These are phyloP conservation scores for Rhynchomys soricoides DNA, from an alignment of 2,113 vertebrate genomes.

Conservation along the genomic window DNA sequence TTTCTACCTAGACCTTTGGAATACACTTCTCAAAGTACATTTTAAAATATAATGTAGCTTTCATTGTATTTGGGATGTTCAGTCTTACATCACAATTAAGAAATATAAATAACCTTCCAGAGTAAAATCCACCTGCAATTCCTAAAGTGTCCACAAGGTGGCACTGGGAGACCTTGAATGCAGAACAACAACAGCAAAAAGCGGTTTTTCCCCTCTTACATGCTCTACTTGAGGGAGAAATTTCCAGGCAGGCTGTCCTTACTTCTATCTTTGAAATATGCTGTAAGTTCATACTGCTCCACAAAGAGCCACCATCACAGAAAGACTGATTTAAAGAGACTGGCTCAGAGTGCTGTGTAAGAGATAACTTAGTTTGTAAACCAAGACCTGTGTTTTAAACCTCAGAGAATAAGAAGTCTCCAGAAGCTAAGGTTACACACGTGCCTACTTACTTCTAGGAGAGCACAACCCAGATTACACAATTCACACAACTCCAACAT, in stretches of 20 bases:
- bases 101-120: neutral
- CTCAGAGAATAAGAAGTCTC: neutral
- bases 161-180: slow-evolving; percentile 43
- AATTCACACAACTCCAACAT: neutral
- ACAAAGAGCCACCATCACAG: neutral
- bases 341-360: neutral
- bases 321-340: neutral
- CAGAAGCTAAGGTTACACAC: neutral
- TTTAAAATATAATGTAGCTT: neutral
- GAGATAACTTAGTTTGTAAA: neutral
- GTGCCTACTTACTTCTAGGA: slow-evolving; percentile 11
- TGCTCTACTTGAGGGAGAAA: neutral
- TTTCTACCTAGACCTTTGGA: neutral
- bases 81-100: neutral
- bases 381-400: neutral
- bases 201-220: neutral
- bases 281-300: neutral
- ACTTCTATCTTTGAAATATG: slow-evolving; percentile 39
- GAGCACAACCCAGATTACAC: neutral
- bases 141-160: slow-evolving; percentile 67
- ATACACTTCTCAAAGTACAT: neutral
- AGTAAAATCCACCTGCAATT: slow-evolving; percentile 53
- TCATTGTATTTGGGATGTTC: neutral
- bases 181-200: neutral
- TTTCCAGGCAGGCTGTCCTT: slow-evolving; percentile 16